Percentiles rank a stretch among this genome's conserved stretches.
These are phyloP conservation scores for Drosophila sturtevanti DNA, from an alignment of 1,140 invertebrate species.

Conservation along the genomic window DNA sequence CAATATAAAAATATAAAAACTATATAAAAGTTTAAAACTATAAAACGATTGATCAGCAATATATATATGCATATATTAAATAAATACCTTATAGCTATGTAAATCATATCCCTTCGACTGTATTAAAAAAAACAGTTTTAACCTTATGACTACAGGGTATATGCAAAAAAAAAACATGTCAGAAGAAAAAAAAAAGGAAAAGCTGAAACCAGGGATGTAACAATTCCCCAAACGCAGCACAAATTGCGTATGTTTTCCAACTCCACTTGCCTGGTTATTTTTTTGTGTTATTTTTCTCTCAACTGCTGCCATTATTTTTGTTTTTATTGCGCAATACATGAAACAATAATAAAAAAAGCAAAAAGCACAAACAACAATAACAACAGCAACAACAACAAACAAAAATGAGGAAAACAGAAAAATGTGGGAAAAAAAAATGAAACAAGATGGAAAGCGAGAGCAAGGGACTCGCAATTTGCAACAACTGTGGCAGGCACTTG, in stretches of 20 bases:
- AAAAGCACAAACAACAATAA: constrained; percentile 27
- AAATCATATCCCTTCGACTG: neutral
- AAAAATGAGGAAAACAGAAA: constrained; percentile 17
- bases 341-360: constrained; percentile 61
- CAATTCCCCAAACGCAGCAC: constrained; percentile 64
- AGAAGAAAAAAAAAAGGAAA: constrained; percentile 8
- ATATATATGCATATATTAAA: neutral
- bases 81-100: neutral
- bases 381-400: constrained; percentile 27
- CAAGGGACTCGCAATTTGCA: constrained; percentile 60
- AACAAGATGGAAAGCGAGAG: constrained; percentile 46
- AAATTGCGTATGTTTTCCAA: constrained; percentile 66
- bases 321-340: constrained; percentile 74
- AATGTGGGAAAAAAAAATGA: constrained; percentile 14
- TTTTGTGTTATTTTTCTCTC: constrained; percentile 38
- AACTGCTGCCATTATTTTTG: constrained; percentile 70
- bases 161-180: constrained; percentile 57
- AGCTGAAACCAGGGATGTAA: constrained; percentile 17
- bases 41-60: neutral
- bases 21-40: no score
- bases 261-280: constrained; percentile 23
- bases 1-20: no score
- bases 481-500: constrained; percentile 72
- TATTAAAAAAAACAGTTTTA: constrained; percentile 30
- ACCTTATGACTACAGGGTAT: constrained; percentile 27